Evolutionary conservation across 35 echinoderm and acorn worm genomes (phyloP).

Genomic region (Diadema setosum): DNA sequence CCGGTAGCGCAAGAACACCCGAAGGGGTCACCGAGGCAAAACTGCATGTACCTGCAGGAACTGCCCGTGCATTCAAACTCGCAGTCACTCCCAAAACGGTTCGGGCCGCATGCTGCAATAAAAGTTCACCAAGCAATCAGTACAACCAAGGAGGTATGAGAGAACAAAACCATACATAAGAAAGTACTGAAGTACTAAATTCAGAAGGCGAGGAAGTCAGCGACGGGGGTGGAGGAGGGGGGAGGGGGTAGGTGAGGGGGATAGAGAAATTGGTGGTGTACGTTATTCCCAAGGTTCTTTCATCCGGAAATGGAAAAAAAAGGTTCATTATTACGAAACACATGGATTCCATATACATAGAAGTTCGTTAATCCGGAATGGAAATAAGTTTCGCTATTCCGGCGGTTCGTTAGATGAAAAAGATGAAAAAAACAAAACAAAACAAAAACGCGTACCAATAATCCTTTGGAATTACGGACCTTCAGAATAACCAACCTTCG

Average conservation of each 20-base stretch:
- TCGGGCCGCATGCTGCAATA: slow-evolving; percentile 53
- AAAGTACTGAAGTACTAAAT: no score
- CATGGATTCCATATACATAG: background rate
- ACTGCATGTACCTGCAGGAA: slow-evolving; percentile 65
- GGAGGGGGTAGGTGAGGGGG: background rate
- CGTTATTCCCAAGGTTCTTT: no score
- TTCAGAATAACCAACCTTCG: no score
- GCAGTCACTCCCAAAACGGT: slow-evolving; percentile 72
- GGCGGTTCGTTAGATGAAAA: no score
- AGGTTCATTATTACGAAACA: background rate
- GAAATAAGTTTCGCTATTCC: background rate
- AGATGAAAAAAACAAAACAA: no score
- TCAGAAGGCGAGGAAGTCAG: background rate
- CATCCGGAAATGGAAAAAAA: no score
- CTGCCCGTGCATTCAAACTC: slow-evolving; percentile 56
- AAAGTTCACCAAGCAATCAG: no score
- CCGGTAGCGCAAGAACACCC: slow-evolving; percentile 88
- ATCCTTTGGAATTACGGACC: background rate
- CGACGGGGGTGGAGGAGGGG: background rate
- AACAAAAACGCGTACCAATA: background rate
- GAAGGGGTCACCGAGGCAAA: slow-evolving; percentile 79
- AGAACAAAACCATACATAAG: no score
- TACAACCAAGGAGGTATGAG: no score
- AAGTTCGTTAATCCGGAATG: background rate
- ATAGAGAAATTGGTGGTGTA: no score